Evolutionary conservation across 2,888 invertebrate species (phyloP).

Genomic region (Apamea anceps): DNA sequence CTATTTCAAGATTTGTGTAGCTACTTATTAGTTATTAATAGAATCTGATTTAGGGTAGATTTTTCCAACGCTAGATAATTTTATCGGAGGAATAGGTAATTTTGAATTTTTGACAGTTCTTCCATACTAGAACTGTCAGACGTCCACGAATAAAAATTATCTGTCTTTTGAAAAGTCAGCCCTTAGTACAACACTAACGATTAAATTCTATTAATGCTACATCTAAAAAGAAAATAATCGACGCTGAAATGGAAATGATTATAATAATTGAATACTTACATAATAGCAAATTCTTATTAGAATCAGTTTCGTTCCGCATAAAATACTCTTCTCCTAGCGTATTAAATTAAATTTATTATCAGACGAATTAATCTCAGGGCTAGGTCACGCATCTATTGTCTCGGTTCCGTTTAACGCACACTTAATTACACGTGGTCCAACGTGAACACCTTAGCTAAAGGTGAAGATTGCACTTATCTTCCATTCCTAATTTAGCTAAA

Average conservation of each 20-base stretch:
- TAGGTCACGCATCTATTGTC: slow-evolving; percentile 81
- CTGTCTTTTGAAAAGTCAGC: too few relatives aligned
- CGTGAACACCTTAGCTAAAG: slow-evolving; percentile 77
- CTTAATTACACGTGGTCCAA: slow-evolving; percentile 81
- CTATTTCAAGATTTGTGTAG: slow-evolving; percentile 7
- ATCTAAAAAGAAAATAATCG: slow-evolving; percentile 5
- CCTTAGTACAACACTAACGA: too few relatives aligned
- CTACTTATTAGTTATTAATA: slow-evolving; percentile 5
- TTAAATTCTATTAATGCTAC: too few relatives aligned
- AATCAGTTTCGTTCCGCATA: slow-evolving; percentile 56
- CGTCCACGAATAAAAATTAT: too few relatives aligned
- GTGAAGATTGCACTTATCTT: slow-evolving; percentile 78
- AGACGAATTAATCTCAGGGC: slow-evolving; percentile 68
- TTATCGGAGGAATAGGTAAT: too few relatives aligned
- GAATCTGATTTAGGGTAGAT: neutral
- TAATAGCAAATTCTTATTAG: slow-evolving; percentile 31
- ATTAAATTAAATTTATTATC: slow-evolving; percentile 72
- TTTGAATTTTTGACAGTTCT: too few relatives aligned
- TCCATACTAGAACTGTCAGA: too few relatives aligned
- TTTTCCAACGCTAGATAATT: too few relatives aligned
- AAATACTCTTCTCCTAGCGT: slow-evolving; percentile 60
- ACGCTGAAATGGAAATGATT: slow-evolving; percentile 10
- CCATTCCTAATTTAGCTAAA: slow-evolving; percentile 77
- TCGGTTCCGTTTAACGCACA: slow-evolving; percentile 78
- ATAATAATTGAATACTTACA: neutral